phyloP scores from a whole-genome alignment of 2,888 invertebrate species.

The Timandra comae region DNA sequence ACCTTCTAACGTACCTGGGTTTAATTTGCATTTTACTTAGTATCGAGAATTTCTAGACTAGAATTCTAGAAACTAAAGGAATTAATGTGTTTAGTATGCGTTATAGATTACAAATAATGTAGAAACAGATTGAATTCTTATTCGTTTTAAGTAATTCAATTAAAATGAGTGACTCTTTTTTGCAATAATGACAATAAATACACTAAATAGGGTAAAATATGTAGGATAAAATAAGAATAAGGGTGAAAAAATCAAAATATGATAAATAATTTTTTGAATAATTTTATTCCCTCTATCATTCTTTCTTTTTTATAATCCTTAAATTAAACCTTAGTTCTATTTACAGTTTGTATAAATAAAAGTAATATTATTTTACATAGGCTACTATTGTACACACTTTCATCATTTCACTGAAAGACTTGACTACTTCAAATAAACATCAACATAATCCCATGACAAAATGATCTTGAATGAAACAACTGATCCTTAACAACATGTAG shows the following conservation, averaged over 20 bases:
- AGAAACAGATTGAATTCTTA: background rate
- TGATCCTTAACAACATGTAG: constrained; percentile 33
- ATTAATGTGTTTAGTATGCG: too few species aligned
- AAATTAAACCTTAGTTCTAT: constrained; percentile 65
- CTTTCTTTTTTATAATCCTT: constrained; percentile 70
- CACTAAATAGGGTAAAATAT: background rate
- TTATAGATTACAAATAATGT: too few species aligned
- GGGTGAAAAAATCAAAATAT: constrained; percentile 40
- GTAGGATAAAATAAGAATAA: background rate
- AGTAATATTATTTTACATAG: constrained; percentile 67
- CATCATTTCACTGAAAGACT: constrained; percentile 52
- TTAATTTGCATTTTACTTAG: background rate
- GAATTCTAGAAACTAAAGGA: too few species aligned
- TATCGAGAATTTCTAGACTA: too few species aligned
- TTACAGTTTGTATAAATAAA: constrained; percentile 75
- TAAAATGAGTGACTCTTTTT: background rate
- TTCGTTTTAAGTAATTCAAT: background rate
- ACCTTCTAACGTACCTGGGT: background rate
- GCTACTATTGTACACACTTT: constrained; percentile 72
- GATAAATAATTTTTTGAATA: constrained; percentile 50
- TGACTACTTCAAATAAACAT: constrained; percentile 48
- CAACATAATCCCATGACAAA: constrained; percentile 23
- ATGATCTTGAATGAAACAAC: constrained; percentile 30
- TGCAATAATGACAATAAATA: background rate
- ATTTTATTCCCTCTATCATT: constrained; percentile 73